These are phyloP conservation scores for Synanthedon formicaeformis DNA, from an alignment of 2,888 invertebrate species.

Conservation along the genomic window DNA sequence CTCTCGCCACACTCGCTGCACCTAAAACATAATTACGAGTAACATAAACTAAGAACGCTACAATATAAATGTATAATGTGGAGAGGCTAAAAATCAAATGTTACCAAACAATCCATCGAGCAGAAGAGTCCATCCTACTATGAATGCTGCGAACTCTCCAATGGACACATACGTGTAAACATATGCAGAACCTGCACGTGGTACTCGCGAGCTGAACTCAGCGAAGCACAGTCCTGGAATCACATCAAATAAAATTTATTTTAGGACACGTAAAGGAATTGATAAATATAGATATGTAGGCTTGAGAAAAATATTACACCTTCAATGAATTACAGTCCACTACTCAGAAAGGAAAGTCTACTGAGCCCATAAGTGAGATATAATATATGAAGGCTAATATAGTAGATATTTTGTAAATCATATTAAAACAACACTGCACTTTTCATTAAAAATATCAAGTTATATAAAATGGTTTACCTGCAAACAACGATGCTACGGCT, in stretches of 20 bases:
- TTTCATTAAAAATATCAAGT: too few species aligned
- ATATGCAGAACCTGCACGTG: conserved; percentile 89
- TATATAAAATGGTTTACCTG: conserved; percentile 71
- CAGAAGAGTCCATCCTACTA: conserved; percentile 93
- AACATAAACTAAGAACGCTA: neutral
- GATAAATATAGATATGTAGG: too few species aligned
- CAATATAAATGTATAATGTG: neutral
- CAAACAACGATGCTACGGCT: conserved; percentile 84
- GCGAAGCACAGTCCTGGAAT: conserved; percentile 85
- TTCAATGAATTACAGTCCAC: too few species aligned
- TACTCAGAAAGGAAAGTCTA: too few species aligned
- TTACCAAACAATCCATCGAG: conserved; percentile 84
- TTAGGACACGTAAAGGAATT: neutral
- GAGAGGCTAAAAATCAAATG: neutral
- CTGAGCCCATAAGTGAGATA: too few species aligned
- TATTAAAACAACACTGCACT: too few species aligned
- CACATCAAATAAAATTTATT: neutral
- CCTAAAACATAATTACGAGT: conserved; percentile 52
- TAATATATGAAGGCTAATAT: too few species aligned
- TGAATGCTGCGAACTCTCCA: conserved; percentile 88
- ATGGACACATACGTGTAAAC: conserved; percentile 89
- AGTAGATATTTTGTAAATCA: too few species aligned
- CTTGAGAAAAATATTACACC: too few species aligned
- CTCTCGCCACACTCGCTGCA: conserved; percentile 81
- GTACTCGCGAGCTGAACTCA: conserved; percentile 87